Conservation (phyloP, 2,797 vertebrate genomes). For the Ceryle rudis region DNA sequence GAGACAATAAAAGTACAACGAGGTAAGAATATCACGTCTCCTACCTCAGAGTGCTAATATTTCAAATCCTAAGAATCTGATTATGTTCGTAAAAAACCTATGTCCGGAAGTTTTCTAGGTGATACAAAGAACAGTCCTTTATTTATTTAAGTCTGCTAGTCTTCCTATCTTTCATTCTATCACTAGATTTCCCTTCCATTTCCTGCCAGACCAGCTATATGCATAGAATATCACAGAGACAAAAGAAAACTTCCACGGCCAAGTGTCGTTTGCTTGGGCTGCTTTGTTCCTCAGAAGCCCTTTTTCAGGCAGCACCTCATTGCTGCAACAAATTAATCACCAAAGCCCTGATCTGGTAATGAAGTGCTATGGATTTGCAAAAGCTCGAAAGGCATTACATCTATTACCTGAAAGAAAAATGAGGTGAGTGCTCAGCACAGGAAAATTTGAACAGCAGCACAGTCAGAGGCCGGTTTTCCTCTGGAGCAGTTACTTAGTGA, state of each 20-base stretch:
- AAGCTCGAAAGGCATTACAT: constrained; percentile 13
- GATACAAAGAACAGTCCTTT: background rate
- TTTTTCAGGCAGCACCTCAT: constrained; percentile 65
- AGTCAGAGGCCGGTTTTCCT: background rate
- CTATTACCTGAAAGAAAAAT: constrained; percentile 64
- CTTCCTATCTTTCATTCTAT: background rate
- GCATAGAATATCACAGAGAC: background rate
- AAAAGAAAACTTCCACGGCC: constrained; percentile 3
- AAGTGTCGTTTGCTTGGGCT: background rate
- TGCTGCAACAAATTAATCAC: constrained; percentile 56
- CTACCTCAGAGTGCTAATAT: background rate
- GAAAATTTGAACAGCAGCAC: background rate
- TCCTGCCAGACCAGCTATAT: background rate
- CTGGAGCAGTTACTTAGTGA: background rate
- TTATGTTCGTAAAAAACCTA: background rate
- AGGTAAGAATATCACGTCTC: background rate
- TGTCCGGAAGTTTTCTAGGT: background rate
- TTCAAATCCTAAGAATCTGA: background rate
- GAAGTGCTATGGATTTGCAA: constrained; percentile 62
- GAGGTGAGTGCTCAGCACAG: constrained; percentile 20
- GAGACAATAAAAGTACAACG: background rate
- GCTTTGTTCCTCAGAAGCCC: constrained; percentile 29
- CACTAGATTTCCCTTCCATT: background rate
- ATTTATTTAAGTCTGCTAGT: background rate
- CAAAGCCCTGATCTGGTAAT: constrained; percentile 47